Evolutionary conservation across 1,140 invertebrate genomes (phyloP), one percentile per base, ranked within the genome.

Genomic region (Globodera ellingtonae): DNA sequence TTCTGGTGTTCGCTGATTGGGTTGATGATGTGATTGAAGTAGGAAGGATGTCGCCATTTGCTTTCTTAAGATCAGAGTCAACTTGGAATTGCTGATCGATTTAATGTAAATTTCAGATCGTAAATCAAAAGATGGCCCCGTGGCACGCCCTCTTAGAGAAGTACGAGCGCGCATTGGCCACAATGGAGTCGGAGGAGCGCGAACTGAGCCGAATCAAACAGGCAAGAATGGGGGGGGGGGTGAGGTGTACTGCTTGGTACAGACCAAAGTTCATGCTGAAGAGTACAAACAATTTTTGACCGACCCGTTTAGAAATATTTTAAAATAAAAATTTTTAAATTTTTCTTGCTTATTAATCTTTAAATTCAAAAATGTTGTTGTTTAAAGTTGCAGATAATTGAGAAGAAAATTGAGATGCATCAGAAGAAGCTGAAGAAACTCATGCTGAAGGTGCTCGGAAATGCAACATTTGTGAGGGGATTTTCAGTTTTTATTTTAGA

Each of bases 351-450:
- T 24, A 24, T 24, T 24, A 24, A 24, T 24, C 24, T 24, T 24
- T 24, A 24, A 24, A 24, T 24, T 24, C n/a, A 6, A n/a, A 67
- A 21, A 44, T 9, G 6, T 70, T 70, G 67, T 24, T 8, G 8
- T 50, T 21, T 74, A 59, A 18, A 74, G 65, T 77, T 77, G 69
- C 65, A 77, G 75, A 77, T 77, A 10, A 77, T 77, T 66, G 75
- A 77, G 48, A 77, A 77, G 62, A 77, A 77, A 66, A 77, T 77
- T 66, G 75, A 77, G 65, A 77, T 77, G 75, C 75, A 77, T 21
- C 75, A 77, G 13, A 77, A 77, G 69, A 77, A 77, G 59, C 47
- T 77, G 59, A 77, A 77, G 69, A 77, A 77, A 21, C 62, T 77
- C 44, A 67, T 77, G 69, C n/a, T 77, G 59, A 77, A 77, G 69